Base-by-base conservation (phyloP, 2,113 vertebrate species). In the Limnothrissa miodon region DNA sequence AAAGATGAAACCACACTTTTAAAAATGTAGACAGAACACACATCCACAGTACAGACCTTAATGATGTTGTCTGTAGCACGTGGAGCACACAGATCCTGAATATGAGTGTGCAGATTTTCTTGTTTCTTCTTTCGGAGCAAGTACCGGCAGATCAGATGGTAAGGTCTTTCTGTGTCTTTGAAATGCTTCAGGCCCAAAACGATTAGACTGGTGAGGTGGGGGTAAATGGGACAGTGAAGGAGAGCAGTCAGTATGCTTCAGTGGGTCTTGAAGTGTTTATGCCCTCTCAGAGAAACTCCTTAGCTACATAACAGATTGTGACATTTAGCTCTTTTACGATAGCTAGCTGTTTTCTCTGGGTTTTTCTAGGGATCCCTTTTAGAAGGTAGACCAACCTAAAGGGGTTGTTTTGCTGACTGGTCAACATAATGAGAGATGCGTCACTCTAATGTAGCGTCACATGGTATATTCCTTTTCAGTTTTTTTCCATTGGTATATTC, bases 161-260 rank as follows among this genome's bases (percentile, higher is more conserved):
- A 93, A 0, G 96, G 96, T 48, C 95, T 94, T 29, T 92, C 87
- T 0, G 95, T 95, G 0, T 94, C 95, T 85, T 96, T 95, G 78
- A 99, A 96, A 88, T 98, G 96, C 84, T 96, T 97, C 87, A 99
- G 92, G 1, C 97, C 98, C 33, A 99, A 90, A 42, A 96, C 97
- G 84, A 99, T 83, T 80, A 99, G 90, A 87, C 98, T 98, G 89
- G 6, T 39, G 11, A 53, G 15, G 82, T 80, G 23, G 7, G 17
- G 53, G n/a, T 25, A 19, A 29, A 45, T 80, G 80, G 25, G 33
- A 56, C 5, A 42, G 36, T 9, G 9, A n/a, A 79, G 39, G 48
- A 70, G 36, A 78, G 23, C 8, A 29, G 42, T 79, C 59, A 48
- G n/a, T 83, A 62, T 17, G 66, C 17, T 74, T 80, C 45, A 48